A percentile compares a stretch with the other conserved stretches of the same genome.
Conservation (phyloP, 2,113 vertebrate species). For the Perccottus glenii region DNA sequence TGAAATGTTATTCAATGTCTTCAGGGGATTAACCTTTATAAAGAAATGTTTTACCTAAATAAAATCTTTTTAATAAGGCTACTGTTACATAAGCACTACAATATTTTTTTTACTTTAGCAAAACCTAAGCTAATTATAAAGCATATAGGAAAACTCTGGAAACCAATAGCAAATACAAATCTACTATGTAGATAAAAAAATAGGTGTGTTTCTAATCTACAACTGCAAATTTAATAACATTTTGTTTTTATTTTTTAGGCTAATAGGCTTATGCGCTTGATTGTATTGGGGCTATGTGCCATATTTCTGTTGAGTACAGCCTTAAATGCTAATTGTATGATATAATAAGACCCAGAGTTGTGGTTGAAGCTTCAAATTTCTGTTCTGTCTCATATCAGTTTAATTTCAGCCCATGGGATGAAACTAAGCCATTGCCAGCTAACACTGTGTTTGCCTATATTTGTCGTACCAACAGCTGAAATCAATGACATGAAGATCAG, state of each 20-base stretch:
- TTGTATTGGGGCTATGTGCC: no score
- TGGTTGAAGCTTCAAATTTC: constrained; percentile 1
- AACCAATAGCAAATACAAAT: neutral
- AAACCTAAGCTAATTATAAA: no score
- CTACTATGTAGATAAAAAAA: no score
- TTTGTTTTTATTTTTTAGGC: neutral
- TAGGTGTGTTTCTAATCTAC: no score
- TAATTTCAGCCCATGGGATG: constrained; percentile 14
- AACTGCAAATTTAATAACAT: no score
- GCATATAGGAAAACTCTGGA: no score
- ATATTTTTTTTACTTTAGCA: no score
- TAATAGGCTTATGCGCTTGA: neutral
- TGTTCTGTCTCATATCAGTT: constrained; percentile 1
- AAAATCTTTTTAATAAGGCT: no score
- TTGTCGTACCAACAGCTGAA: constrained; percentile 75
- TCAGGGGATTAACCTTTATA: no score
- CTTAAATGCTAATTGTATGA: neutral
- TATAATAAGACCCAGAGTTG: neutral
- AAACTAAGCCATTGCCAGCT: constrained; percentile 37
- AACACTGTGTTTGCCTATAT: constrained; percentile 19
- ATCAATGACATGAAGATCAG: constrained; percentile 86
- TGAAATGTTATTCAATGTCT: no score
- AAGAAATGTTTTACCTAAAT: no score
- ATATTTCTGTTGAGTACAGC: neutral
- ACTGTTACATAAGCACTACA: no score